A percentile compares a stretch with the other conserved stretches of the same genome.
These are phyloP conservation scores for Parapristionchus giblindavisi DNA, from an alignment of 2,888 invertebrate genomes.

Conservation along the genomic window DNA sequence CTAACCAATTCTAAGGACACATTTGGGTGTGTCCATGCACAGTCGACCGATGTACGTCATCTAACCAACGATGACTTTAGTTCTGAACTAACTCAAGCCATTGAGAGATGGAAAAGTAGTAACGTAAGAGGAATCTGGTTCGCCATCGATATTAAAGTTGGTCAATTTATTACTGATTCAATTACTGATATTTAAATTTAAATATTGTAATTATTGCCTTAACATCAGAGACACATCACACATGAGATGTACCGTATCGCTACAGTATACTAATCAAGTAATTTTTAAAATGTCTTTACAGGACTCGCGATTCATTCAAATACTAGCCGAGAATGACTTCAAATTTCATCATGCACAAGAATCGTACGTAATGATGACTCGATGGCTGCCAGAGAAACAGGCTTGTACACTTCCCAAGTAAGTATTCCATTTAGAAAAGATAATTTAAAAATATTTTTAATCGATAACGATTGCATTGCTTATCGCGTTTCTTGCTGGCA, in stretches of 20 bases:
- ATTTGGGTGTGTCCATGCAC: conserved; percentile 23
- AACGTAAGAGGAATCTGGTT: conserved; percentile 84
- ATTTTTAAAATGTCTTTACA: conserved; percentile 55
- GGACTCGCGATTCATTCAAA: conserved; percentile 81
- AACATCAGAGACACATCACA: too few relatives aligned
- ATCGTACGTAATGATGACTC: conserved; percentile 82
- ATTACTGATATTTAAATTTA: too few relatives aligned
- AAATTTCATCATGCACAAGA: conserved; percentile 86
- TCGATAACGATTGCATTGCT: not conserved
- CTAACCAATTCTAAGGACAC: conserved; percentile 2
- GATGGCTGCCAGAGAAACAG: conserved; percentile 80
- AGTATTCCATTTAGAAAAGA: not conserved
- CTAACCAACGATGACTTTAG: conserved; percentile 29
- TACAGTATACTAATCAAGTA: not conserved
- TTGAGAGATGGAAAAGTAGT: conserved; percentile 78
- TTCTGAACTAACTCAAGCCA: conserved; percentile 68
- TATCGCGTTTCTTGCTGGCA: too few relatives aligned
- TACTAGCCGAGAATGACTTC: conserved; percentile 76
- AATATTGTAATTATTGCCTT: too few relatives aligned
- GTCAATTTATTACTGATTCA: not conserved
- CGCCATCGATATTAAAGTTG: conserved; percentile 76
- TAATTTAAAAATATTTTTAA: not conserved
- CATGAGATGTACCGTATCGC: too few relatives aligned
- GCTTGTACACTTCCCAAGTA: conserved; percentile 47
- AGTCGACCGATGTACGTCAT: conserved; percentile 22